Percentiles rank a stretch among this genome's conserved stretches.
These are phyloP conservation scores for Myopa testacea DNA, from an alignment of 2,888 invertebrate species.

Conservation along the genomic window DNA sequence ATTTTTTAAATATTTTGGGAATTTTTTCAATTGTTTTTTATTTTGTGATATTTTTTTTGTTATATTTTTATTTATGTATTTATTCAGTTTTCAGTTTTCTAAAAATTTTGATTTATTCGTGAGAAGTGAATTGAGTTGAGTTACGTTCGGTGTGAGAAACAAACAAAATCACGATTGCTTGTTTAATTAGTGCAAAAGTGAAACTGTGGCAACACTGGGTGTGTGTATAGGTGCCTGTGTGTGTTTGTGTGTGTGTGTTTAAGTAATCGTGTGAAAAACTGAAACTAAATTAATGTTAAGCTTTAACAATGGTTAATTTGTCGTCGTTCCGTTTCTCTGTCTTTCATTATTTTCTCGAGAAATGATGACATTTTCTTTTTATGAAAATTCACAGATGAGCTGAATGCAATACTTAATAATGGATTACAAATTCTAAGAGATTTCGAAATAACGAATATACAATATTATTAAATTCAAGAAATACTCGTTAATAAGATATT, in stretches of 20 bases:
- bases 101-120: neutral
- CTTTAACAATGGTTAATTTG: slow-evolving; percentile 21
- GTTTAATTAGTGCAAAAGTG: slow-evolving; percentile 20
- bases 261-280: slow-evolving; percentile 1
- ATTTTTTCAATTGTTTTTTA: neutral
- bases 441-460: too few species aligned
- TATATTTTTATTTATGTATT: neutral
- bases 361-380: neutral
- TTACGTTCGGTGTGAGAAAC: neutral
- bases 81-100: neutral
- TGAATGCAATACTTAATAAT: too few species aligned
- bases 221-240: neutral
- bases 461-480: too few species aligned
- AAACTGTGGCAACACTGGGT: slow-evolving; percentile 25
- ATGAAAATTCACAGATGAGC: too few species aligned
- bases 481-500: too few species aligned
- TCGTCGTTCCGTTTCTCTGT: neutral
- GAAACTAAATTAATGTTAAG: neutral
- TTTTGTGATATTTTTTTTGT: neutral
- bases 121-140: neutral
- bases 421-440: too few species aligned
- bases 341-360: neutral
- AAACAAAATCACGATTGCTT: slow-evolving; percentile 16
- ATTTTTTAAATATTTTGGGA: neutral
- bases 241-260: neutral